Evolutionary conservation across 2,888 invertebrate genomes (phyloP).

Genomic region (Fragum sueziense): DNA sequence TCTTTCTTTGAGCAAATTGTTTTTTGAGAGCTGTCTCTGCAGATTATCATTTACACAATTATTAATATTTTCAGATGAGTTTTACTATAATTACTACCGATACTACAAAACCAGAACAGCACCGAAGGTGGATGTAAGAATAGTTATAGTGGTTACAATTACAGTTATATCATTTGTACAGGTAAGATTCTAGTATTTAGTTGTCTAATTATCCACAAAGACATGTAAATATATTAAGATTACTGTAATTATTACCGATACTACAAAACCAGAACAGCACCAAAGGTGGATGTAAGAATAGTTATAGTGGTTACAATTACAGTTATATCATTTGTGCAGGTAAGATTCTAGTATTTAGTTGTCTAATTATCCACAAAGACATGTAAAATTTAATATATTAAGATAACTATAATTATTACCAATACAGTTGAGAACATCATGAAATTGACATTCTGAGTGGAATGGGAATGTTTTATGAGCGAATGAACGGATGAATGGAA

Average conservation of each 20-base stretch:
- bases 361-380: too few relatives aligned
- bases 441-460: too few relatives aligned
- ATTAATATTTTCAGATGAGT: conserved; percentile 85
- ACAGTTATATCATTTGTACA: conserved; percentile 93
- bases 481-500: too few relatives aligned
- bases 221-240: too few relatives aligned
- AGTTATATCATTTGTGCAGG: conserved; percentile 92
- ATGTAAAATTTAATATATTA: too few relatives aligned
- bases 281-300: conserved; percentile 94
- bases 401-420: conserved; percentile 95
- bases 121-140: conserved; percentile 94
- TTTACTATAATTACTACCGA: conserved; percentile 94
- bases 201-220: too few relatives aligned
- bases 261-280: conserved; percentile 92
- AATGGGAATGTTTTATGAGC: too few relatives aligned
- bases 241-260: conserved; percentile 96
- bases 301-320: conserved; percentile 93
- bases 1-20: too few relatives aligned
- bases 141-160: conserved; percentile 93
- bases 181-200: conserved; percentile 83
- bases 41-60: too few relatives aligned
- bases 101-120: conserved; percentile 94
- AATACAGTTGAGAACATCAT: conserved; percentile 92
- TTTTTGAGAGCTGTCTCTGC: too few relatives aligned
- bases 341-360: conserved; percentile 82